Evolutionary conservation across 2,888 invertebrate genomes (phyloP), one percentile per base, ranked within the genome.

Genomic region (Darwinula stevensoni): DNA sequence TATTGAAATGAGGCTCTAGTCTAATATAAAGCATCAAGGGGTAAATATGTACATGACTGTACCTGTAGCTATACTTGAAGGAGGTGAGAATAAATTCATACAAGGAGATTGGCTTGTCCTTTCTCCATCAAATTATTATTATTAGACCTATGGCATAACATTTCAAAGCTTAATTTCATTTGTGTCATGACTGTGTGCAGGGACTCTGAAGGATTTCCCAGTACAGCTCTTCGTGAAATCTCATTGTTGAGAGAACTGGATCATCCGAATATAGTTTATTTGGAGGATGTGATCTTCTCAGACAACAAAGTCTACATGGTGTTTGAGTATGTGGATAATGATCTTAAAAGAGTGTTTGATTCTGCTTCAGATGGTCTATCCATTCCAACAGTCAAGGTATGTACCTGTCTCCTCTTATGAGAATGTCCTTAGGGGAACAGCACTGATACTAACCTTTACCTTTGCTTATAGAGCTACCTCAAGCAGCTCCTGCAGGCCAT

Each of bases 151-250:
- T n/a, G n/a, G n/a, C n/a, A n/a, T n/a, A n/a, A n/a, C n/a, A n/a
- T n/a, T n/a, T n/a, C n/a, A n/a, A n/a, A n/a, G n/a, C n/a, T n/a
- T n/a, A n/a, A n/a, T n/a, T n/a, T n/a, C n/a, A n/a, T n/a, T n/a
- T n/a, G n/a, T n/a, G n/a, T n/a, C n/a, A n/a, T n/a, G n/a, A n/a
- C n/a, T n/a, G n/a, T n/a, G n/a, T 47, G 28, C 49, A 82, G 78
- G 44, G 88, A 91, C 53, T 71, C 75, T 1, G 94, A 91, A 54
- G 94, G 94, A 14, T 80, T 97, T 14, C 94, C 94, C 13, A 86
- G 88, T 16, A 94, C 94, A 15, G 88, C 94, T 3, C 71, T 94
- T 38, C 61, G 94, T 35, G 97, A 97, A 59, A 88, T 97, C 44
- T 76, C 84, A 1, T 60, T 91, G 34, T 57, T 97, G 34, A 80